Percentiles rank a stretch among this genome's conserved stretches.
These are phyloP conservation scores for Aphrocallistes beatrix DNA, from an alignment of 37 sponge, comb jelly and placozoan genomes.

Conservation along the genomic window DNA sequence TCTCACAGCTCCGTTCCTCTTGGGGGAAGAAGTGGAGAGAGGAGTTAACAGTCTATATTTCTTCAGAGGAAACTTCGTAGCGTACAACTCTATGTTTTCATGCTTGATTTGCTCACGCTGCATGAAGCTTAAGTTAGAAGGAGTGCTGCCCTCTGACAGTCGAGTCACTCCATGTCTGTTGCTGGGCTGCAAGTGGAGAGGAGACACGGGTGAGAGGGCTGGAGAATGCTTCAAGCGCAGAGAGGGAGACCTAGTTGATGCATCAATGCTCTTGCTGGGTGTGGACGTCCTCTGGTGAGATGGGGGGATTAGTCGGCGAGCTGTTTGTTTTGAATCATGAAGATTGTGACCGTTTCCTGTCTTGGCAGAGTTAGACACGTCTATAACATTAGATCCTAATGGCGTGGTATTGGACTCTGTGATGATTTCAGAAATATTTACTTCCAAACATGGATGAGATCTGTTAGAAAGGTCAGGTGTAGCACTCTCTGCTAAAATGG, in stretches of 20 bases:
- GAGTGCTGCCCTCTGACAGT: not conserved
- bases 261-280: not conserved
- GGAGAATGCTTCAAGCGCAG: not conserved
- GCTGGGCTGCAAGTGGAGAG: not conserved
- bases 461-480: not conserved
- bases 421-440: not conserved
- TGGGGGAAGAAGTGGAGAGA: not conserved
- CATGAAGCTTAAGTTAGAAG: constrained; percentile 9
- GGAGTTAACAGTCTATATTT: not conserved
- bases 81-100: not conserved
- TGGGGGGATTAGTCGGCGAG: not conserved
- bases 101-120: not conserved
- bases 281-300: not conserved
- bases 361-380: not conserved
- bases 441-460: not conserved
- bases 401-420: not conserved
- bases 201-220: not conserved
- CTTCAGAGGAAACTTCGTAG: not conserved
- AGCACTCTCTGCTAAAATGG: not conserved
- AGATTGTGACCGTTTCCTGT: not conserved
- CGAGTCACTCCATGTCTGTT: not conserved
- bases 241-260: not conserved
- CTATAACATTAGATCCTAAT: not conserved
- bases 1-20: not conserved
- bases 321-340: not conserved